Base-by-base conservation (phyloP, 2,113 vertebrate genomes). In the Rhombomys opimus region DNA sequence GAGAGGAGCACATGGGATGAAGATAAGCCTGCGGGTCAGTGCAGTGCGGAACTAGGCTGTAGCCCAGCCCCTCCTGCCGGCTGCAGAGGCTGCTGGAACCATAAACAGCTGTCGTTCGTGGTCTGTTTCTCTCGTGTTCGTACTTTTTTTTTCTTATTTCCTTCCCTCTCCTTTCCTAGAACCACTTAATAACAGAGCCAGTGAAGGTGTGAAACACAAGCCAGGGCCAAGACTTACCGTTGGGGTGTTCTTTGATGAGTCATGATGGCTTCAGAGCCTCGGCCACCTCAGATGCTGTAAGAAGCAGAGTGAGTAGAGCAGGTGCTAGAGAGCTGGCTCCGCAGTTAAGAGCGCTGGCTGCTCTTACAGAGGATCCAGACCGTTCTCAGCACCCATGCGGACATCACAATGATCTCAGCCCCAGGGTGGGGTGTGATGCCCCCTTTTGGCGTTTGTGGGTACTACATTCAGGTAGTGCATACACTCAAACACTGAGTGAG, bases 41-140 rank as follows among this genome's bases (percentile, higher is more conserved):
- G 38, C 30, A 14, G 32, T 15, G 15, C 1, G 20, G 59, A 17
- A 15, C 32, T 4, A 27, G 18, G 59, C 30, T 0, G 0, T 0
- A 6, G 3, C 27, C 59, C 23, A n/a, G 8, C 14, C 8, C 38
- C 32, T 10, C 23, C 15, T 30, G n/a, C 32, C 57, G 27, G 14
- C 67, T 17, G 7, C 32, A 8, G 14, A 68, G 91, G 78, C 20
- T 3, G 13, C 20, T 46, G 3, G 57, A 63, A 20, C n/a, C 80
- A 89, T 41, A 30, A 46, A 18, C 25, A 52, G 15, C 41, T 52
- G 50, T 7, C 57, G 27, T 80, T 73, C n/a, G 27, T 0, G 32
- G 54, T 35, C 35, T 54, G 12, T 41, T 57, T 35, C 35, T 63
- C 46, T 46, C 46, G 23, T 7, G 2, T 52, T n/a, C n/a, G 77